These are phyloP conservation scores for Nomada ruficornis DNA, from an alignment of 2,888 invertebrate species.

Conservation along the genomic window DNA sequence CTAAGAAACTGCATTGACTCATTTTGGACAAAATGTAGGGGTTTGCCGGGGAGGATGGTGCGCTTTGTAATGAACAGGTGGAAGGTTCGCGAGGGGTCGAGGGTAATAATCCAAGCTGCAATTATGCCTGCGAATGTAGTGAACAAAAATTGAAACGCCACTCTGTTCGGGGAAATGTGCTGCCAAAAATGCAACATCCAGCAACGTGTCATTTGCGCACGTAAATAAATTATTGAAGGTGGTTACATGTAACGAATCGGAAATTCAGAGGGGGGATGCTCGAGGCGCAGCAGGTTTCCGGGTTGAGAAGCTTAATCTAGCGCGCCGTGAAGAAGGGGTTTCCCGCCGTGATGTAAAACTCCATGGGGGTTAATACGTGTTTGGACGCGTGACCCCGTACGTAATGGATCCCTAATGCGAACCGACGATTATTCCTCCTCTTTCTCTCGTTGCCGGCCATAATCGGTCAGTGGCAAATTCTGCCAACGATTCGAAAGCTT, in stretches of 20 bases:
- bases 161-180: not conserved
- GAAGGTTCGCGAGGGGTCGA: conserved; percentile 10
- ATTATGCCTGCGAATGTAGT: conserved; percentile 3
- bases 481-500: conserved; percentile 67
- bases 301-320: conserved; percentile 39
- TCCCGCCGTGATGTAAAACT: conserved; percentile 44
- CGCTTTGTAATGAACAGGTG: conserved; percentile 26
- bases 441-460: conserved; percentile 45
- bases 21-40: not conserved
- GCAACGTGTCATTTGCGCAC: too few species aligned
- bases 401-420: conserved; percentile 72
- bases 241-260: not conserved
- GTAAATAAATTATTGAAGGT: too few species aligned
- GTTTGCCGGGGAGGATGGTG: conserved; percentile 11
- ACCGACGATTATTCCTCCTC: conserved; percentile 61
- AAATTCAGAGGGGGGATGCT: not conserved
- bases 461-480: conserved; percentile 70
- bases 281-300: conserved; percentile 6
- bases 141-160: not conserved
- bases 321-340: conserved; percentile 24
- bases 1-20: conserved; percentile 14
- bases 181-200: not conserved
- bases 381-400: conserved; percentile 66
- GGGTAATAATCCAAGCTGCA: conserved; percentile 14
- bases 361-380: conserved; percentile 67